phyloP scores from a whole-genome alignment of 2,797 vertebrate genomes.

The Alca torda region DNA sequence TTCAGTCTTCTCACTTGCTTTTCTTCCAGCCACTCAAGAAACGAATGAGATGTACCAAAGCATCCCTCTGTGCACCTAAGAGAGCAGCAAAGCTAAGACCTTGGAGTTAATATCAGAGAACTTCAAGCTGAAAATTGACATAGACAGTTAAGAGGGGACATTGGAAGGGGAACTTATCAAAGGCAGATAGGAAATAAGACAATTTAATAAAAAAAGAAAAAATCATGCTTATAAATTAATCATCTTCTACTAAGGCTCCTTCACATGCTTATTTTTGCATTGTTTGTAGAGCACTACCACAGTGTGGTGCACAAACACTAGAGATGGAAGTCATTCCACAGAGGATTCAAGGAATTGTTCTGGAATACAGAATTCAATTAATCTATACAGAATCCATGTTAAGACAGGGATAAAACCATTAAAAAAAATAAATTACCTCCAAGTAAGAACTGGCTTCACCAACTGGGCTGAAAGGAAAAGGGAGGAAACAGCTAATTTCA shows the following conservation, averaged over 20 bases:
- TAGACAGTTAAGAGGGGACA: neutral
- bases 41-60: neutral
- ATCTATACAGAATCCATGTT: neutral
- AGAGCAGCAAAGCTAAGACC: neutral
- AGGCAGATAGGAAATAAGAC: neutral
- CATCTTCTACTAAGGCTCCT: neutral
- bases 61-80: neutral
- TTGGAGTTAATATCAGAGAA: neutral
- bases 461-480: neutral
- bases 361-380: neutral
- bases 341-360: neutral
- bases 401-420: neutral
- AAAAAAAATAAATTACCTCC: neutral
- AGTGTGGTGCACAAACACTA: slow-evolving; percentile 14
- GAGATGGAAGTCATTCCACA: neutral
- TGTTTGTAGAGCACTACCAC: neutral
- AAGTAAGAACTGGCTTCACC: neutral
- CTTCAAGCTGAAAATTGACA: neutral
- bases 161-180: neutral
- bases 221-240: neutral
- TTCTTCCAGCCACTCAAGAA: neutral
- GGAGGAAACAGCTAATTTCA: neutral
- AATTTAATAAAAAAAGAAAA: neutral
- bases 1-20: neutral
- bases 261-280: neutral